These are phyloP conservation scores for Mustelus asterias DNA, from an alignment of 2,113 vertebrate species.

Conservation along the genomic window DNA sequence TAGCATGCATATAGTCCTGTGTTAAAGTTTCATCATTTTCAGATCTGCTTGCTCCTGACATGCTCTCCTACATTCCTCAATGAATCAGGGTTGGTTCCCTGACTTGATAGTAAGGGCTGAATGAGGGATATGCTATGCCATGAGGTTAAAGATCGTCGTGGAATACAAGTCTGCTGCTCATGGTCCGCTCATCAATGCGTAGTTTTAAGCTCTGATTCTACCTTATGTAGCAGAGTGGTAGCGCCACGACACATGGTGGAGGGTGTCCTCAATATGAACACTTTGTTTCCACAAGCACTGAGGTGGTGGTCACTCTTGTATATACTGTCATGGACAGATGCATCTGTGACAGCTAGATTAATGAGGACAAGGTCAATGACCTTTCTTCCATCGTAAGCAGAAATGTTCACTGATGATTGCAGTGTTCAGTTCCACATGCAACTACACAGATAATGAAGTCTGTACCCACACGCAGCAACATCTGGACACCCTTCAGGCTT, in stretches of 20 bases:
- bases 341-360: neutral
- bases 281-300: neutral
- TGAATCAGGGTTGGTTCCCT: neutral
- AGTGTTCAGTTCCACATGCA: neutral
- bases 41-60: neutral
- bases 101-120: neutral
- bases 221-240: neutral
- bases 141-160: neutral
- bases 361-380: neutral
- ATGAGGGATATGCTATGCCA: neutral
- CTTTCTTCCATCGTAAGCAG: neutral
- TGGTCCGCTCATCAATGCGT: neutral
- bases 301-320: too few relatives aligned
- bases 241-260: neutral
- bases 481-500: neutral
- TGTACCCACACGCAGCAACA: neutral
- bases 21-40: neutral
- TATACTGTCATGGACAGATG: neutral
- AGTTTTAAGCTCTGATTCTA: neutral
- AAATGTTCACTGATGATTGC: too few relatives aligned
- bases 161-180: neutral
- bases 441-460: neutral
- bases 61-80: neutral
- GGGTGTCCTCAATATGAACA: neutral
- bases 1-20: neutral